These are phyloP conservation scores for Cheumatopsyche charites DNA, from an alignment of 1,140 invertebrate species.

Conservation along the genomic window DNA sequence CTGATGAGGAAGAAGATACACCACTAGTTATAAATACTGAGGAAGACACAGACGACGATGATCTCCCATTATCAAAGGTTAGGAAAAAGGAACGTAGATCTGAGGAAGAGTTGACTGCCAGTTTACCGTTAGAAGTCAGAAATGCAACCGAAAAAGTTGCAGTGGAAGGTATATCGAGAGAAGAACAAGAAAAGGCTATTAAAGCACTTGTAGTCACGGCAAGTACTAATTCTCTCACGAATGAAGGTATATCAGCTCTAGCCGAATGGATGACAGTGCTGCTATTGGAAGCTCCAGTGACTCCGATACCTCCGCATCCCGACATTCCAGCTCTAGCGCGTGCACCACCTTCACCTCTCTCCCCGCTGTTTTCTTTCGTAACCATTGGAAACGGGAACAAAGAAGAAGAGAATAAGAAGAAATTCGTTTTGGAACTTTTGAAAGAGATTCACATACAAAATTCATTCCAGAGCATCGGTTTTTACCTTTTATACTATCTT, in stretches of 20 bases:
- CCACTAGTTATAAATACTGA: conserved; percentile 63
- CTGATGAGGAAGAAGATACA: conserved; percentile 78
- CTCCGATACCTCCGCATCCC: conserved; percentile 53
- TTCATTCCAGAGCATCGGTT: conserved; percentile 77
- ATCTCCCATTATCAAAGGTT: conserved; percentile 77
- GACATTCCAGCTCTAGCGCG: conserved; percentile 52
- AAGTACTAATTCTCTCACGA: conserved; percentile 61
- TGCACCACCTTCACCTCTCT: conserved; percentile 55
- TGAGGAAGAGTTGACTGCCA: conserved; percentile 59
- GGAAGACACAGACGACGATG: conserved; percentile 87
- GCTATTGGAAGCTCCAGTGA: conserved; percentile 54
- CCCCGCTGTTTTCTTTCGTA: conserved; percentile 56
- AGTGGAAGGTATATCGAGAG: conserved; percentile 55
- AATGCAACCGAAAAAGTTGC: conserved; percentile 68
- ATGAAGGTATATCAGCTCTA: conserved; percentile 51
- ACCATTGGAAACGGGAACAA: conserved; percentile 63
- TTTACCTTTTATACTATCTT: conserved; percentile 75
- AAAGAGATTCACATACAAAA: conserved; percentile 73
- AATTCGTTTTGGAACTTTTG: conserved; percentile 73
- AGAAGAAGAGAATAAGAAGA: conserved; percentile 79
- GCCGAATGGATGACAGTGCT: conserved; percentile 58
- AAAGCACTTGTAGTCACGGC: conserved; percentile 64
- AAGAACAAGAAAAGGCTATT: conserved; percentile 58
- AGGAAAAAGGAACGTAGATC: conserved; percentile 58
- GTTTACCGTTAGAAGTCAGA: conserved; percentile 68